Percentiles rank a stretch among this genome's conserved stretches.
Evolutionary conservation across 2,797 vertebrate species (phyloP).

Genomic region (Rhincodon typus): DNA sequence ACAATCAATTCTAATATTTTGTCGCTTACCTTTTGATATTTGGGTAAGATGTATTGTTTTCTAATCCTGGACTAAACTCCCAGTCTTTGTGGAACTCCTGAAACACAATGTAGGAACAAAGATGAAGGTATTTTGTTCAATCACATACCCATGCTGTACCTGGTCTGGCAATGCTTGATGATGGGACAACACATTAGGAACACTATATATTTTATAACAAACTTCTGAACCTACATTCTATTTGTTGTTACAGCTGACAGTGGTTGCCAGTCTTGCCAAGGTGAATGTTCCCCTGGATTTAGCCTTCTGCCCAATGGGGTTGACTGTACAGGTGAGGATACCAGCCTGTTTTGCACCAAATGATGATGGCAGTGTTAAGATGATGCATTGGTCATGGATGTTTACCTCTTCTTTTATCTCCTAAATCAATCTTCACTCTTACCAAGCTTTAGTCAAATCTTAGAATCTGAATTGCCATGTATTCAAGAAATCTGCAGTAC

Average conservation of each 20-base stretch:
- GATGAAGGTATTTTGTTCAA: background rate
- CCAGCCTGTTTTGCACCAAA: background rate
- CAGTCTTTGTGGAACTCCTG: conserved; percentile 1
- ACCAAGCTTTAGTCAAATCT: background rate
- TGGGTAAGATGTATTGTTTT: background rate
- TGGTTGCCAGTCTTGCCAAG: conserved; percentile 1
- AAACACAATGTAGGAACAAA: background rate
- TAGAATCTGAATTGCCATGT: background rate
- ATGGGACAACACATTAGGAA: too few relatives aligned
- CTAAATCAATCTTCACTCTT: background rate
- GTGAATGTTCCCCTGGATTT: conserved; percentile 27
- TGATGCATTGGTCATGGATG: background rate
- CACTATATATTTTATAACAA: background rate
- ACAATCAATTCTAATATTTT: background rate
- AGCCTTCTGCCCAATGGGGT: conserved; percentile 32
- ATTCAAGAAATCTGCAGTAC: background rate
- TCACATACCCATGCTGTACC: background rate
- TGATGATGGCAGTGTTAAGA: background rate
- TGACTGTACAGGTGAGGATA: conserved; percentile 36
- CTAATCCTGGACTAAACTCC: background rate
- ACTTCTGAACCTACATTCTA: background rate
- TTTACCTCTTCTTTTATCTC: background rate
- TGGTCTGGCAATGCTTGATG: background rate
- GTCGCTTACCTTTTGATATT: background rate
- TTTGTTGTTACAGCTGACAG: conserved; percentile 12